Evolutionary conservation across 2,113 vertebrate genomes (phyloP), one percentile per base, ranked within the genome.

Genomic region (Bungarus multicinctus): DNA sequence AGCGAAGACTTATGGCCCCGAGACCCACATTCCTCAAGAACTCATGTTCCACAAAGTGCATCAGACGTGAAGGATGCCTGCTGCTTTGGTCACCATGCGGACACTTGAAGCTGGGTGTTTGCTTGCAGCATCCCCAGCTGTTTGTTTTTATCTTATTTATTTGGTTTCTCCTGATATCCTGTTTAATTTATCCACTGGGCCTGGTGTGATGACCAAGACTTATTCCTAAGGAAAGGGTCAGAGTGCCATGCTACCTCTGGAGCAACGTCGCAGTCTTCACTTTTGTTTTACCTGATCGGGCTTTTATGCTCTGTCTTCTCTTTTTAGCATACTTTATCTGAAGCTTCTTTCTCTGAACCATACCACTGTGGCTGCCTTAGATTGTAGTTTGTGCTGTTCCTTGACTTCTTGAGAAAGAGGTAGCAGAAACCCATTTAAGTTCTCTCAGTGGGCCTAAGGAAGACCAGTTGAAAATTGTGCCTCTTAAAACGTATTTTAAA

Each of bases 21-120:
- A 99, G 98, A 99, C 99, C 0, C 98, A 97, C 30, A 98, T 99
- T 96, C 99, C 99, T 0, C 98, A 98, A 87, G 99, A 99, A 97
- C 97, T 99, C 89, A 99, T 99, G 99, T 98, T 99, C 95, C 99
- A 99, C 58, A 98, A 99, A 96, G 97, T 99, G 1, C 98, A 99
- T 94, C 98, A 99, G 91, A 99, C 98, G 96, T 99, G 98, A 99
- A 86, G 97, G 95, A 5, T 1, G 9, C 55, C 55, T 30, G 23
- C 45, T 53, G 45, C 57, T 90, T 27, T 50, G 43, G 89, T 60
- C 55, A 81, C 0, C 0, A 3, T 39, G 55, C 93, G 52, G 95
- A 94, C 95, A 91, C 85, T 89, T 93, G 94, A 92, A 60, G 47
- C 55, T 88, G 69, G 81, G 94, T 50, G 52, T 30, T 54, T 55